A percentile compares a stretch with the other conserved stretches of the same genome.
Evolutionary conservation across 2,113 vertebrate species (phyloP).

Genomic region (Gobius niger): DNA sequence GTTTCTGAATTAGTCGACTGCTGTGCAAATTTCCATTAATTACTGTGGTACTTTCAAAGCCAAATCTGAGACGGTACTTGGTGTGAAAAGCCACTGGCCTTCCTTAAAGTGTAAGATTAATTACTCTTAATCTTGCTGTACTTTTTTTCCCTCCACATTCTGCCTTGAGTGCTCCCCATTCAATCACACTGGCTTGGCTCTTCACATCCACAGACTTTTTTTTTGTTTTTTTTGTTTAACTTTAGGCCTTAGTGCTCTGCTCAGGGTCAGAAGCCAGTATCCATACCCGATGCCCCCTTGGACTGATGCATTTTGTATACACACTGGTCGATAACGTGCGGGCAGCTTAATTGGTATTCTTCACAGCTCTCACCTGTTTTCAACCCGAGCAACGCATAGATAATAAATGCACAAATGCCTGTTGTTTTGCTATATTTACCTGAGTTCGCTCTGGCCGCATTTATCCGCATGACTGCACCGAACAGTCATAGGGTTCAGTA

Average conservation of each 20-base stretch:
- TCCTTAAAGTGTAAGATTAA: not conserved
- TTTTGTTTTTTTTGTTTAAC: not conserved
- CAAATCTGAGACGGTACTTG: not conserved
- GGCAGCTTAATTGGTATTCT: not conserved
- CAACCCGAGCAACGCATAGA: not conserved
- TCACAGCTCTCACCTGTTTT: not conserved
- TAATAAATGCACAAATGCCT: not conserved
- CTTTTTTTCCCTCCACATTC: not conserved
- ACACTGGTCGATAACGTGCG: not conserved
- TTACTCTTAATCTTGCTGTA: slow-evolving; percentile 1
- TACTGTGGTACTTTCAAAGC: not conserved
- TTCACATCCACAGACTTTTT: not conserved
- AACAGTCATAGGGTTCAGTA: slow-evolving; percentile 1
- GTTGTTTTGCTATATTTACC: slow-evolving; percentile 7
- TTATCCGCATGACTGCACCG: slow-evolving; percentile 1
- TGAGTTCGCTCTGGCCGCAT: not conserved
- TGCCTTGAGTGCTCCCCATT: not conserved
- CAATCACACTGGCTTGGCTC: not conserved
- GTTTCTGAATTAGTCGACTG: too few relatives aligned
- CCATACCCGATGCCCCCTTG: not conserved
- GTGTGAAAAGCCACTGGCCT: not conserved
- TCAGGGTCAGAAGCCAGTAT: not conserved
- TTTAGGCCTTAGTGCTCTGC: not conserved
- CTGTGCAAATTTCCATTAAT: not conserved
- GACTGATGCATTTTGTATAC: slow-evolving; percentile 3